Percentiles rank a stretch among this genome's conserved stretches.
Conservation (phyloP, 2,113 vertebrate genomes). For the Tamias sibiricus region DNA sequence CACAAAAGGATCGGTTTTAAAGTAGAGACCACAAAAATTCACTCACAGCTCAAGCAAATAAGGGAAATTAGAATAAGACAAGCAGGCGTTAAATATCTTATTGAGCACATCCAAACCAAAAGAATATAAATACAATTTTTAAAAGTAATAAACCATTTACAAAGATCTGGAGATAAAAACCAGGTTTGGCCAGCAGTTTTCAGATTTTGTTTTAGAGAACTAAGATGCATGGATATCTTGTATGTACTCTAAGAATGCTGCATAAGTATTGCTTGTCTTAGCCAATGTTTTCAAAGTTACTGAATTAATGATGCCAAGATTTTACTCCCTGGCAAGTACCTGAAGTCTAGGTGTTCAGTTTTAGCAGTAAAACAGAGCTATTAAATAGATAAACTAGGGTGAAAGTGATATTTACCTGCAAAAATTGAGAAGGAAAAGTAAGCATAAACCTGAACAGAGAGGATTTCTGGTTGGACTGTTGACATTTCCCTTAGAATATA, state of each 20-base stretch:
- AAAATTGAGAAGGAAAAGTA: not conserved
- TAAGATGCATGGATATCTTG: not conserved
- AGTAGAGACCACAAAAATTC: not conserved
- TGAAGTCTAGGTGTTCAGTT: not conserved
- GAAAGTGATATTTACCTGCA: not conserved
- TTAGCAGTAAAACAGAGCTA: not conserved
- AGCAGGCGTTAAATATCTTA: not conserved
- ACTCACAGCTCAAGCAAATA: not conserved
- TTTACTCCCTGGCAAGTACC: not conserved
- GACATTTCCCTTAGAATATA: not conserved
- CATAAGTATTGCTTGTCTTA: not conserved
- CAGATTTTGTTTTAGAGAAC: not conserved
- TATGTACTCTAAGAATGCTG: not conserved
- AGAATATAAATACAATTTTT: not conserved
- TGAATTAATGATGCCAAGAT: not conserved
- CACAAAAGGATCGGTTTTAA: not conserved
- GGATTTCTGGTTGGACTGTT: not conserved
- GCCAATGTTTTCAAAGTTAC: not conserved
- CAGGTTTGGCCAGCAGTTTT: not conserved
- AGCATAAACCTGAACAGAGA: not conserved
- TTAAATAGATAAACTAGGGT: not conserved
- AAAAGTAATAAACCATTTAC: not conserved
- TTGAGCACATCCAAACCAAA: not conserved
- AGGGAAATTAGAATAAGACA: not conserved
- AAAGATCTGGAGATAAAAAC: not conserved